phyloP scores from a whole-genome alignment of 2,797 vertebrate genomes.

The Gymnothorax javanicus region DNA sequence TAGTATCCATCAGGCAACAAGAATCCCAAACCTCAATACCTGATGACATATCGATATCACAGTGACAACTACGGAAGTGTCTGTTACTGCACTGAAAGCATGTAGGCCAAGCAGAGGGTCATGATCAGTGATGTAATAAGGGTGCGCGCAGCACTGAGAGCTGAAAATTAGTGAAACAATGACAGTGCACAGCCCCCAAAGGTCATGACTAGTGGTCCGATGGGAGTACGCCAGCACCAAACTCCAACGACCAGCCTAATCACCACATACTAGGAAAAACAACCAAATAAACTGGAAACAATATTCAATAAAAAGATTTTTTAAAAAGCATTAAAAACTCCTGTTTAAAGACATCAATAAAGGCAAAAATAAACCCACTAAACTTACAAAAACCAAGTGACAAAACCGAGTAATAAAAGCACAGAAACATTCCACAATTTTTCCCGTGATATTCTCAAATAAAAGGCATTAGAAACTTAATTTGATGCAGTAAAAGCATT shows the following conservation, averaged over 20 bases:
- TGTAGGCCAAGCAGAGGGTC: neutral
- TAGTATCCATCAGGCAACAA: neutral
- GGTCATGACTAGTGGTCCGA: neutral
- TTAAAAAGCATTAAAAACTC: conserved; percentile 26
- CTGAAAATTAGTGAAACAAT: neutral
- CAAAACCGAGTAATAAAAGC: conserved; percentile 55
- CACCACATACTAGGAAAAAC: conserved; percentile 36
- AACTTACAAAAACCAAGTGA: conserved; percentile 31
- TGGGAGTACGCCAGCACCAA: conserved; percentile 19
- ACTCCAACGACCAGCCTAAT: neutral
- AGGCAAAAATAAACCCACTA: conserved; percentile 67
- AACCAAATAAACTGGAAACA: conserved; percentile 32
- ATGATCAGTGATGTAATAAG: neutral
- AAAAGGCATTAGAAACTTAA: conserved; percentile 73
- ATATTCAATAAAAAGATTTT: neutral
- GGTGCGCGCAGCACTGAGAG: neutral
- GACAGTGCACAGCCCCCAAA: no score
- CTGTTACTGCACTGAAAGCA: neutral
- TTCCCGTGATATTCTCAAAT: conserved; percentile 83
- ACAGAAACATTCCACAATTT: conserved; percentile 84
- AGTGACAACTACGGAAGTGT: no score
- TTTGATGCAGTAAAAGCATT: conserved; percentile 76
- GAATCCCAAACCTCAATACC: neutral
- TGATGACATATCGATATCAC: no score
- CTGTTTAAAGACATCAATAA: conserved; percentile 40